Evolutionary conservation across 2,888 invertebrate species (phyloP), one percentile per base, ranked within the genome.

Genomic region (Hirtodrosophila alboralis): DNA sequence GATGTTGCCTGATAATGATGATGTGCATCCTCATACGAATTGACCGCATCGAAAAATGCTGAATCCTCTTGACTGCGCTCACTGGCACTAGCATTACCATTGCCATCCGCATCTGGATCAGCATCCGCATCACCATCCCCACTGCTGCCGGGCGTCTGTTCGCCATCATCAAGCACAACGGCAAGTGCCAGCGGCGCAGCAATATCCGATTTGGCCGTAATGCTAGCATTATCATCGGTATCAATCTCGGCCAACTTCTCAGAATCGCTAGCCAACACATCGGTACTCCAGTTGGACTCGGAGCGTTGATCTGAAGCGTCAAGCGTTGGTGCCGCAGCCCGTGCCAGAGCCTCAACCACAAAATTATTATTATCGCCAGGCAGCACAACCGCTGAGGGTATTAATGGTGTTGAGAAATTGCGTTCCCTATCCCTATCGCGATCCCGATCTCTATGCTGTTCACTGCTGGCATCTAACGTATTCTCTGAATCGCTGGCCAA

Each of bases 241-340:
- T 93, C 93, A 79, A 93, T 95, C 92, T 98, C 98, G 0, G 96
- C 96, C 80, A 97, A 92, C 54, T 98, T 93, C 83, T 97, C 96
- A 13, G 97, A 97, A 90, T 98, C 98, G 1, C 97, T 97, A 0
- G 96, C 95, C 37, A 97, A 91, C 10, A 98, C 98, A 91, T 99
- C 98, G 54, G 98, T 98, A 86, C 98, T 98, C 99, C 99, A 99
- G 0, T 98, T 98, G 45, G 94, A 94, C 91, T 99, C 98, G 79
- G 97, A 98, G 13, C 97, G 96, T 1, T 98, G 97, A 88, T 98
- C 98, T 1, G 96, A 95, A 10, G 95, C 93, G 89, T 97, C 97
- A 9, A 95, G 91, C 3, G 56, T 41, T 0, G 78, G 75, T 0
- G 59, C 79, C 0, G 75, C 83, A 0, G 88, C 84, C 4, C 88